These are phyloP conservation scores for Hystrix brachyura DNA, from an alignment of 2,113 vertebrate species.

Conservation along the genomic window DNA sequence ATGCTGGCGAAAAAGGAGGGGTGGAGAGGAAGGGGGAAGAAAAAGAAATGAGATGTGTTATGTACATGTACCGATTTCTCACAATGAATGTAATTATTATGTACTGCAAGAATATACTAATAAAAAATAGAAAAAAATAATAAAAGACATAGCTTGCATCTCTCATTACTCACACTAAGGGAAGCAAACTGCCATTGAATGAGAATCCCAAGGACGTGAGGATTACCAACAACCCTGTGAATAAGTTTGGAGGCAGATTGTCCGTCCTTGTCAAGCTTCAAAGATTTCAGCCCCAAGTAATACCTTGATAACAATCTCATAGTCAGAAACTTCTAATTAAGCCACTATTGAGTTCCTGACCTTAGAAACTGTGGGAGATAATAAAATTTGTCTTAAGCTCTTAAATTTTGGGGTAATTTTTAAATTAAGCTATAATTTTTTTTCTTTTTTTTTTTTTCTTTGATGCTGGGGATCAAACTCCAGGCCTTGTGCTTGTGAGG, in stretches of 20 bases:
- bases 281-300: neutral
- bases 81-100: neutral
- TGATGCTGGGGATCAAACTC: too few relatives aligned
- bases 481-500: too few relatives aligned
- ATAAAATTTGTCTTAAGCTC: neutral
- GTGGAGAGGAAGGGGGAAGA: neutral
- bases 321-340: neutral
- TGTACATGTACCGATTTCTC: neutral
- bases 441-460: too few relatives aligned
- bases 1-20: neutral
- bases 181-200: neutral
- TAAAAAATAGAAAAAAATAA: neutral
- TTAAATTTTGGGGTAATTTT: neutral
- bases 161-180: neutral
- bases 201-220: neutral
- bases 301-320: neutral
- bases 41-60: neutral
- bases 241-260: neutral
- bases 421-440: neutral
- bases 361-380: neutral
- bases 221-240: neutral
- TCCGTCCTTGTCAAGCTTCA: neutral
- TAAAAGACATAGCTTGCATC: neutral
- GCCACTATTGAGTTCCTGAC: neutral
- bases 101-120: neutral